Evolutionary conservation across 2,888 invertebrate genomes (phyloP).

Genomic region (Choristoneura rosaceana): DNA sequence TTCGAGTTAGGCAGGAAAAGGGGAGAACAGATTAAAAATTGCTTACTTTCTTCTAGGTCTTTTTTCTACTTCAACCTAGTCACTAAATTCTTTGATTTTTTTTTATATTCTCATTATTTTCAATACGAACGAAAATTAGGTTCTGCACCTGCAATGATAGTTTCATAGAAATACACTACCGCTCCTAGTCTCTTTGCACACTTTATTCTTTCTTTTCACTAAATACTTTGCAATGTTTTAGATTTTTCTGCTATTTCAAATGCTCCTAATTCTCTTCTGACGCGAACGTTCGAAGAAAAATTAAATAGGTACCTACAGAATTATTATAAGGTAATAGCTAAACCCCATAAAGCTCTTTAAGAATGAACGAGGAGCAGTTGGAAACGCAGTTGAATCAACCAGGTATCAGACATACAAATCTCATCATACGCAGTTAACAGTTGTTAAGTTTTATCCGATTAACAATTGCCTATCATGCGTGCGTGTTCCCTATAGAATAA

Average conservation of each 20-base stretch:
- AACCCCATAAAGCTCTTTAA: background rate
- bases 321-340: no score
- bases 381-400: conserved; percentile 5
- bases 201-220: conserved; percentile 7
- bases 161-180: background rate
- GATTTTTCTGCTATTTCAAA: background rate
- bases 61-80: background rate
- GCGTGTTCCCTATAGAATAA: conserved; percentile 57
- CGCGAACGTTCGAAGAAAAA: no score
- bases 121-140: background rate
- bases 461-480: conserved; percentile 68
- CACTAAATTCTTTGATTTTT: background rate
- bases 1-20: no score
- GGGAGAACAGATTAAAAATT: background rate
- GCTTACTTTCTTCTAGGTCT: background rate
- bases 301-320: no score
- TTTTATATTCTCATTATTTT: background rate
- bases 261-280: background rate
- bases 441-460: conserved; percentile 67
- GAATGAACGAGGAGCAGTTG: background rate
- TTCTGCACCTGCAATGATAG: background rate
- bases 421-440: conserved; percentile 82
- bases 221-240: conserved; percentile 6
- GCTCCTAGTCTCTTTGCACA: background rate
- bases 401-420: conserved; percentile 58